Evolutionary conservation across 2,888 invertebrate species (phyloP).

Genomic region (Melieria crassipennis): DNA sequence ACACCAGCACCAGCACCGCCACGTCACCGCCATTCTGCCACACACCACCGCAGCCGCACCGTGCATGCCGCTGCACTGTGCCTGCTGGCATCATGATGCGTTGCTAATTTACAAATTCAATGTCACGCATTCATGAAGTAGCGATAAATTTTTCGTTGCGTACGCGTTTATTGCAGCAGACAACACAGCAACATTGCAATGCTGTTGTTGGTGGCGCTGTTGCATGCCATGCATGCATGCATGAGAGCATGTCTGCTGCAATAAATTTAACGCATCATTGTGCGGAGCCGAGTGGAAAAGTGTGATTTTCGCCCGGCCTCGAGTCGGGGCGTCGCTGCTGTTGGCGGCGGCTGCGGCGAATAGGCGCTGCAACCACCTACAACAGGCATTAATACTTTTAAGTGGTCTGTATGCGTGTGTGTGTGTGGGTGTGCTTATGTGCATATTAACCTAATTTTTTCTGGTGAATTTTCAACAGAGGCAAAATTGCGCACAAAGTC

Average conservation of each 20-base stretch:
- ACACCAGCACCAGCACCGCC: neutral
- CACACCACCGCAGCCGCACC: neutral
- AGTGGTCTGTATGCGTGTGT: no score
- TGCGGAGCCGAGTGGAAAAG: neutral
- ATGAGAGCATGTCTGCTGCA: slow-evolving; percentile 23
- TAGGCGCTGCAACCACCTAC: no score
- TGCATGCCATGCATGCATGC: slow-evolving; percentile 17
- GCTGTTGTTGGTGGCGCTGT: neutral
- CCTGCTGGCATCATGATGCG: slow-evolving; percentile 42
- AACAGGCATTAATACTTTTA: no score
- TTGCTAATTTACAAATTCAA: slow-evolving; percentile 59
- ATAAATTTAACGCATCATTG: slow-evolving; percentile 38
- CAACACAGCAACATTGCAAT: neutral
- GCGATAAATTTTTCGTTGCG: slow-evolving; percentile 52
- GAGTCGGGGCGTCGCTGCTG: no score
- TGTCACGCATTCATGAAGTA: slow-evolving; percentile 59
- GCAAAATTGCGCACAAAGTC: no score
- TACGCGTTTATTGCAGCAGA: neutral
- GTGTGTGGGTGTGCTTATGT: no score
- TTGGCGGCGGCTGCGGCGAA: no score
- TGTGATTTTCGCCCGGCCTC: no score
- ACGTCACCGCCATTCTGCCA: neutral
- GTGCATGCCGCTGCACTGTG: neutral
- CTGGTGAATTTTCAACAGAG: no score
- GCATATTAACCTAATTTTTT: no score